Evolutionary conservation across 1,140 invertebrate species (phyloP).

Genomic region (Oncopodura yosiiana): DNA sequence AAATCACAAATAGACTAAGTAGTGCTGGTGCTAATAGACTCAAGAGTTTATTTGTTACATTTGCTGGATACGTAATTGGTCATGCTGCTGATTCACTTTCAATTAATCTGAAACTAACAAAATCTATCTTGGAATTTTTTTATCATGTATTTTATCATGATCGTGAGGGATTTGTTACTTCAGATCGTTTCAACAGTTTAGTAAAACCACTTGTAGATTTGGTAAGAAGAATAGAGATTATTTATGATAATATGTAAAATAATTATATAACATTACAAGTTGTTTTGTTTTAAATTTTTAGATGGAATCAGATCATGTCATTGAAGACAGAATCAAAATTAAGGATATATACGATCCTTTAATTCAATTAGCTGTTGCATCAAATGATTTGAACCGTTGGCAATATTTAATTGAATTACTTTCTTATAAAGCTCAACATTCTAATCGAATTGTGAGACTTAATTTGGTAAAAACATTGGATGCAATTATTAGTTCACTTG

Average conservation of each 20-base stretch:
- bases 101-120: slow-evolving; percentile 35
- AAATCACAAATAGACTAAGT: slow-evolving; percentile 30
- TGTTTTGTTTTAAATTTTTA: slow-evolving; percentile 8
- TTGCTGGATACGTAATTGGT: slow-evolving; percentile 73
- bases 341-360: slow-evolving; percentile 21
- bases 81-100: slow-evolving; percentile 61
- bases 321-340: slow-evolving; percentile 22
- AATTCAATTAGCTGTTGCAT: slow-evolving; percentile 30
- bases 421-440: slow-evolving; percentile 24
- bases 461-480: slow-evolving; percentile 53
- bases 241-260: neutral
- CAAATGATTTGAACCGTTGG: slow-evolving; percentile 35
- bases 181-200: slow-evolving; percentile 29
- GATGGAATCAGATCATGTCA: slow-evolving; percentile 27
- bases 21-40: slow-evolving; percentile 54
- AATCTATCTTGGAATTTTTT: slow-evolving; percentile 28
- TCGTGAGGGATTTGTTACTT: slow-evolving; percentile 33
- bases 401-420: slow-evolving; percentile 32
- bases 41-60: slow-evolving; percentile 77
- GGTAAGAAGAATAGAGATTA: slow-evolving; percentile 17
- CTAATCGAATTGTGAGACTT: slow-evolving; percentile 39
- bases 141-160: slow-evolving; percentile 35
- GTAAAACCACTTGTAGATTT: slow-evolving; percentile 31
- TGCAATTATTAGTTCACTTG: slow-evolving; percentile 62
- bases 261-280: neutral